Evolutionary conservation across 2,888 invertebrate species (phyloP).

Genomic region (Orchestes rusci): DNA sequence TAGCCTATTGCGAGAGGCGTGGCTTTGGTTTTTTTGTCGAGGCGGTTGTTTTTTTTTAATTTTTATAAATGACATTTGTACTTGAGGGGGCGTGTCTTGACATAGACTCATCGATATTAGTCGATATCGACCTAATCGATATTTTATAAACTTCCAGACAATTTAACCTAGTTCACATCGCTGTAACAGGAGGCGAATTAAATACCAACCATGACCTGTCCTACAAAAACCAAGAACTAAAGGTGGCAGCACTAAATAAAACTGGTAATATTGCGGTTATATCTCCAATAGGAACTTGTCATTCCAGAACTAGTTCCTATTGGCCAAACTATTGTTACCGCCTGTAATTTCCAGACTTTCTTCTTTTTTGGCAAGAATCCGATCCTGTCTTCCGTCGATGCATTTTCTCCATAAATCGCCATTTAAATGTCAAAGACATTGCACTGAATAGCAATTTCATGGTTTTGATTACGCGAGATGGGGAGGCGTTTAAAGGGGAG

Average conservation of each 20-base stretch:
- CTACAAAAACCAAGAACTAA: slow-evolving; percentile 48
- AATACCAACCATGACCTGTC: slow-evolving; percentile 43
- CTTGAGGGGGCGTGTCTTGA: too few species aligned
- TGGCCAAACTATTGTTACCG: too few species aligned
- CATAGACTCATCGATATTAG: too few species aligned
- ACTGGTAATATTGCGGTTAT: slow-evolving; percentile 58
- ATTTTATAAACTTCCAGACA: too few species aligned
- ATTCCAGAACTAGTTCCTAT: too few species aligned
- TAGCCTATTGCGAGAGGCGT: too few species aligned
- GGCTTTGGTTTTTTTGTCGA: too few species aligned
- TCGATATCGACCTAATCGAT: too few species aligned
- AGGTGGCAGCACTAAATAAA: slow-evolving; percentile 54
- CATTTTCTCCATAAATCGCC: slow-evolving; percentile 55
- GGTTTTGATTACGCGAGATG: slow-evolving; percentile 57
- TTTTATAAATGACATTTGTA: too few species aligned
- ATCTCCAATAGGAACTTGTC: too few species aligned
- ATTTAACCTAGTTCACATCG: slow-evolving; percentile 41
- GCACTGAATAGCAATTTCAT: slow-evolving; percentile 53
- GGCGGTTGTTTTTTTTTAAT: too few species aligned
- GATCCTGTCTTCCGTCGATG: slow-evolving; percentile 53
- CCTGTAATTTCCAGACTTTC: too few species aligned
- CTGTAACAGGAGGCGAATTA: slow-evolving; percentile 50
- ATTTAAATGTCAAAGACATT: slow-evolving; percentile 51
- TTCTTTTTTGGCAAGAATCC: slow-evolving; percentile 61
- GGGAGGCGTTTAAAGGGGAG: slow-evolving; percentile 59